These are phyloP conservation scores for Sebastes matsubarae DNA, from an alignment of 2,797 vertebrate species.

Conservation along the genomic window DNA sequence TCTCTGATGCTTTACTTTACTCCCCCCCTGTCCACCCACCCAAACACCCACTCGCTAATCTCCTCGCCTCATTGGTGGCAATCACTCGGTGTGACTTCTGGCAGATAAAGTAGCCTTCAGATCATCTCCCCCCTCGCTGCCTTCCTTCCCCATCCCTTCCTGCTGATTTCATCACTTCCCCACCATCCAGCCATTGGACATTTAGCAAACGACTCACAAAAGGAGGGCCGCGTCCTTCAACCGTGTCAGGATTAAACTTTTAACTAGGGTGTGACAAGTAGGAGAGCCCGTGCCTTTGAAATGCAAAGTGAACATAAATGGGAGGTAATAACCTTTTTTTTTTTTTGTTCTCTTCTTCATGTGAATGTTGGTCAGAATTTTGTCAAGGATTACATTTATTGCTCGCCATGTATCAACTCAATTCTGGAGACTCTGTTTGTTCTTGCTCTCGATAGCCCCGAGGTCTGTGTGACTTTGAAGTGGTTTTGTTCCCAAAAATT, in stretches of 20 bases:
- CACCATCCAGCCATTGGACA: conserved; percentile 43
- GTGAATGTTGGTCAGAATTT: conserved; percentile 55
- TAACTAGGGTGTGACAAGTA: conserved; percentile 72
- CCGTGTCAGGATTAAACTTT: conserved; percentile 70
- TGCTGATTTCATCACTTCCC: conserved; percentile 66
- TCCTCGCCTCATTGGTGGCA: conserved; percentile 58
- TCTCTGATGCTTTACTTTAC: conserved; percentile 35
- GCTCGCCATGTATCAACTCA: conserved; percentile 40
- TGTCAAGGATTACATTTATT: conserved; percentile 53
- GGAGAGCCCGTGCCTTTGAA: conserved; percentile 68
- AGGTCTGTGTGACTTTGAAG: conserved; percentile 61
- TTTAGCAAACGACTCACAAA: conserved; percentile 54
- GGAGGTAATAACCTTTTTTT: conserved; percentile 57
- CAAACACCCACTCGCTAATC: conserved; percentile 64
- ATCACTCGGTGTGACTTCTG: conserved; percentile 69
- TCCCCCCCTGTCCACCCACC: conserved; percentile 27
- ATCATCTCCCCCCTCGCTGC: conserved; percentile 46
- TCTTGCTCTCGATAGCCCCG: conserved; percentile 40
- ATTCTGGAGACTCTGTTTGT: conserved; percentile 46
- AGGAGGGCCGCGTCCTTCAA: conserved; percentile 54
- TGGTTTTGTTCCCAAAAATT: conserved; percentile 47
- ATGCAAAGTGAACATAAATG: conserved; percentile 73
- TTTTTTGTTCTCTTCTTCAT: conserved; percentile 26
- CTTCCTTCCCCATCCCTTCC: conserved; percentile 34
- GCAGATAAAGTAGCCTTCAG: conserved; percentile 58